Evolutionary conservation across 2,888 invertebrate species (phyloP).

Genomic region (Emmelina monodactyla): DNA sequence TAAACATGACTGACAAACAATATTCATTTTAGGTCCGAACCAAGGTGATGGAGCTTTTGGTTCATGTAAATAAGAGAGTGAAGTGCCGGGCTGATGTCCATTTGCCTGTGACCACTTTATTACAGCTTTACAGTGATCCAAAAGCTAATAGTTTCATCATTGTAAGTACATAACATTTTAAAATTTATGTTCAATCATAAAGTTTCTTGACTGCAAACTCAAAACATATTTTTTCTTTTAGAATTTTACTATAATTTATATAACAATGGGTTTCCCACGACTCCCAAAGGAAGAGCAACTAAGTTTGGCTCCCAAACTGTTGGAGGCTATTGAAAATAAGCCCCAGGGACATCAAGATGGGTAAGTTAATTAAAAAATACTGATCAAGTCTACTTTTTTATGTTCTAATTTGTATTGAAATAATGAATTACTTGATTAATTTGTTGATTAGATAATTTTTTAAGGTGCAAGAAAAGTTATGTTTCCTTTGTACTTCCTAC

Average conservation of each 20-base stretch:
- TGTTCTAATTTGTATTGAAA: background rate
- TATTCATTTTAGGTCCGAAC: conserved; percentile 48
- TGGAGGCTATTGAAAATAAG: conserved; percentile 81
- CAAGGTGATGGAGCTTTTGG: conserved; percentile 91
- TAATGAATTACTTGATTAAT: too few relatives aligned
- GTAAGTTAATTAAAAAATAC: conserved; percentile 37
- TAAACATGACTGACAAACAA: background rate
- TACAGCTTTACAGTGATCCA: conserved; percentile 82
- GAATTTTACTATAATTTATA: conserved; percentile 94
- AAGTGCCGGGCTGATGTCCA: conserved; percentile 85
- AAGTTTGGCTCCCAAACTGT: conserved; percentile 74
- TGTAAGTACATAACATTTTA: conserved; percentile 53
- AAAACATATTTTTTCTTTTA: conserved; percentile 42
- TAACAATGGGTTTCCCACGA: conserved; percentile 90
- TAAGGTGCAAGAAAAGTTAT: too few relatives aligned
- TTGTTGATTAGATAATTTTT: too few relatives aligned
- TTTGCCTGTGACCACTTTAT: conserved; percentile 83
- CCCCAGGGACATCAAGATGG: conserved; percentile 86
- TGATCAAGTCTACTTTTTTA: background rate
- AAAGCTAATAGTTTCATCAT: conserved; percentile 79
- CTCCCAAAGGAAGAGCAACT: conserved; percentile 78
- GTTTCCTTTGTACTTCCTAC: too few relatives aligned
- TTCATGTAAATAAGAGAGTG: conserved; percentile 89
- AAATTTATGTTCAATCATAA: background rate
- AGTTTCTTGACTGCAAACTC: background rate